Evolutionary conservation across 2,888 invertebrate species (phyloP).

Genomic region (Sussaba pulchella): DNA sequence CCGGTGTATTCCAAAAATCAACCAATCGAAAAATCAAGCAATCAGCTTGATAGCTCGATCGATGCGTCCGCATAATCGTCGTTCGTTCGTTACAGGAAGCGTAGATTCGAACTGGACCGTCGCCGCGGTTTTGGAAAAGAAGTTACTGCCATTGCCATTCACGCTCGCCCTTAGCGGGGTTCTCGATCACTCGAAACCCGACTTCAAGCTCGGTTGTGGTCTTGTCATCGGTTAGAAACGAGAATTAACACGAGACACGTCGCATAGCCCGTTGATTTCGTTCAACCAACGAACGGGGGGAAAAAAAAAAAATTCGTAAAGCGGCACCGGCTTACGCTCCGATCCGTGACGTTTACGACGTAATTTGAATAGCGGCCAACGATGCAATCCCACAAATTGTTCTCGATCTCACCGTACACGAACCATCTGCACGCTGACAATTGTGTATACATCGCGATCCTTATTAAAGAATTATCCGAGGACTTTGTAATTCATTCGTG

Average conservation of each 20-base stretch:
- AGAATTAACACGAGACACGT: constrained; percentile 23
- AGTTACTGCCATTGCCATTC: constrained; percentile 96
- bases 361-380: constrained; percentile 42
- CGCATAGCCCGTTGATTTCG: constrained; percentile 62
- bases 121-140: constrained; percentile 97
- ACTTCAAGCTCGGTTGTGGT: constrained; percentile 97
- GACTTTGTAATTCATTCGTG: constrained; percentile 42
- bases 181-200: constrained; percentile 96
- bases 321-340: constrained; percentile 32
- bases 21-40: no score
- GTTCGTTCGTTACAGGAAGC: constrained; percentile 88
- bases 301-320: constrained; percentile 32
- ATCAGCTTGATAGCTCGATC: no score
- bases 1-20: no score
- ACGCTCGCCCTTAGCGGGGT: constrained; percentile 96
- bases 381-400: constrained; percentile 43
- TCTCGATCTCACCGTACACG: constrained; percentile 32
- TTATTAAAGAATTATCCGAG: constrained; percentile 61
- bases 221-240: constrained; percentile 93
- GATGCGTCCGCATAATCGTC: no score
- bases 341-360: constrained; percentile 32
- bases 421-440: constrained; percentile 51
- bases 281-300: constrained; percentile 23
- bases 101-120: constrained; percentile 97
- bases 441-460: constrained; percentile 60